These are phyloP conservation scores for Brachionus angularis DNA, from an alignment of 1,140 invertebrate genomes.

Conservation along the genomic window DNA sequence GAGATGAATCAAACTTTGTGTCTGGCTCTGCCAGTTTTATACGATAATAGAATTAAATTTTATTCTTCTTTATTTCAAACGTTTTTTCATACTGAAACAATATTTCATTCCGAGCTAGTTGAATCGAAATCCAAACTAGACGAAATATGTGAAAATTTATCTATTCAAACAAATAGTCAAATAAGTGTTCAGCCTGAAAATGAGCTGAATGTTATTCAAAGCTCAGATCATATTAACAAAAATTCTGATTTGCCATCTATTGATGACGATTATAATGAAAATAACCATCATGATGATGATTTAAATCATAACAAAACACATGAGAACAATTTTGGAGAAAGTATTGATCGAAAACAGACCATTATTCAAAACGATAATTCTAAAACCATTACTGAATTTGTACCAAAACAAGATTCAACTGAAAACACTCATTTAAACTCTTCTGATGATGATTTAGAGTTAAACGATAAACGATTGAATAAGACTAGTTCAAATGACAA, in stretches of 20 bases:
- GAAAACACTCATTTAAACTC: neutral
- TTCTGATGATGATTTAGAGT: too few relatives aligned
- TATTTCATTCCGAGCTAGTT: conserved; percentile 40
- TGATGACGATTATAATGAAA: neutral
- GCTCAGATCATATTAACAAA: too few relatives aligned
- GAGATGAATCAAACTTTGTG: conserved; percentile 37
- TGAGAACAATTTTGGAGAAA: too few relatives aligned
- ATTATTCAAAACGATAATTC: neutral
- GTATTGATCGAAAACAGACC: too few relatives aligned
- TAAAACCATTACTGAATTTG: neutral
- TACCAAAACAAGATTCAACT: neutral
- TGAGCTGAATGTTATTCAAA: neutral
- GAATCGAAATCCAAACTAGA: conserved; percentile 31
- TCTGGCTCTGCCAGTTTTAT: conserved; percentile 22
- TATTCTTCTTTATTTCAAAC: conserved; percentile 39
- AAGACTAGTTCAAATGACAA: too few relatives aligned
- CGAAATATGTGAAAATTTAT: conserved; percentile 26
- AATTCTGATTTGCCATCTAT: neutral
- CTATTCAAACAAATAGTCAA: neutral
- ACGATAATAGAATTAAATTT: conserved; percentile 32
- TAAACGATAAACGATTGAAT: too few relatives aligned
- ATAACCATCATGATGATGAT: neutral
- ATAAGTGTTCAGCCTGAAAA: neutral
- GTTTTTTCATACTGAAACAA: conserved; percentile 43
- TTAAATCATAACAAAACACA: neutral